Evolutionary conservation across 2,888 invertebrate genomes (phyloP), one percentile per base, ranked within the genome.

Genomic region (Crocallis elinguaria): DNA sequence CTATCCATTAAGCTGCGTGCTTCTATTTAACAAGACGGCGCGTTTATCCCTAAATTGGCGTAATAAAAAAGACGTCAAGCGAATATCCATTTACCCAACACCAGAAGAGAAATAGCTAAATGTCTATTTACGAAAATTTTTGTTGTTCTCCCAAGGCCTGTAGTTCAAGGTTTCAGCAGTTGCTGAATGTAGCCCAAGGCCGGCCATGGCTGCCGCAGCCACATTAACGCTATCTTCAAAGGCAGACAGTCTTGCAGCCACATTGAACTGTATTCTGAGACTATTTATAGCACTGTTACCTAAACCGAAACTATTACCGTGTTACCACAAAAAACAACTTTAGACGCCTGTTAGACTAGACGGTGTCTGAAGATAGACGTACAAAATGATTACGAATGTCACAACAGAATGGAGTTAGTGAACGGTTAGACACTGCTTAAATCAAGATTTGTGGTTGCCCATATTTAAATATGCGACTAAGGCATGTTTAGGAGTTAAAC

Each of bases 1-100:
- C 56, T 36, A 46, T 54, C 32, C 41, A 55, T 57, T 52, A 51
- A 33, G 13, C 11, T 16, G 16, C 35, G 39, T 29, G 44, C 42
- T 38, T 19, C 43, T 17, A 23, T 49, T 49, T 27, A 54, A 50
- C 46, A 21, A 50, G 56, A 33, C 35, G 32, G 33, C 44, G 48
- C 39, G 36, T 39, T 51, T 38, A 44, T 51, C 33, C 33, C 17
- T 13, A 38, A 57, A 60, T 53, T 39, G 33, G 33, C 27, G 32
- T 29, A 39, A 44, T 44, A 39, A 36, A 35, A 35, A 38, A 21
- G 37, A 46, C 37, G 36, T 42, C 50, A 38, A 50, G 37, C 19
- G 13, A 38, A 38, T 50, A 44, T 44, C 13, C 27, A 27, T 27
- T 33, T 33, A 41, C 14, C 35, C 16, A 29, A n/a, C 27, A 27